These are phyloP conservation scores for Andinoacara biseriatus DNA, from an alignment of 2,113 vertebrate genomes.

Conservation along the genomic window DNA sequence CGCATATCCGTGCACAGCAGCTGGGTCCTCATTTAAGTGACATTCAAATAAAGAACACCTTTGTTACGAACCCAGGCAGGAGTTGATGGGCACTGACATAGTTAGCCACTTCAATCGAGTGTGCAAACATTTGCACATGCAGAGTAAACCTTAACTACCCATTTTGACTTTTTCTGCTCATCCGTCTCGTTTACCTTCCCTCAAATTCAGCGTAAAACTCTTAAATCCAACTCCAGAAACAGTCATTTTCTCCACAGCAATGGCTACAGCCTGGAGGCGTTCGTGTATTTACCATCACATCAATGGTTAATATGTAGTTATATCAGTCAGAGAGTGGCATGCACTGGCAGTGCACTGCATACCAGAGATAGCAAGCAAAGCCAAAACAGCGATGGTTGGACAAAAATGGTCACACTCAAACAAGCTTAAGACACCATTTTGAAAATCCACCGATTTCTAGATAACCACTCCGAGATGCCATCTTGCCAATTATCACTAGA, in stretches of 20 bases:
- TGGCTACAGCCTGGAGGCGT: neutral
- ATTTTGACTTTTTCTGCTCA: neutral
- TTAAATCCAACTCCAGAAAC: constrained; percentile 8
- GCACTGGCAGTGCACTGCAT: constrained; percentile 56
- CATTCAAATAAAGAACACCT: neutral
- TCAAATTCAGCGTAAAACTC: neutral
- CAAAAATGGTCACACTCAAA: constrained; percentile 79
- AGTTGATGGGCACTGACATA: neutral
- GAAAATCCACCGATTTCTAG: constrained; percentile 72
- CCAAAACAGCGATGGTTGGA: constrained; percentile 70
- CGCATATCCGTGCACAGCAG: neutral
- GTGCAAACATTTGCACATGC: neutral
- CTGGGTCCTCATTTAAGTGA: neutral
- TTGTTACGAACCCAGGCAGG: neutral
- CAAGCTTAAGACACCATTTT: constrained; percentile 81
- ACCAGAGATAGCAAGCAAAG: constrained; percentile 60
- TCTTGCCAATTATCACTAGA: constrained; percentile 70
- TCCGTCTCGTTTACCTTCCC: neutral
- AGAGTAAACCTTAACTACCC: neutral
- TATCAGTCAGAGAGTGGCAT: constrained; percentile 39
- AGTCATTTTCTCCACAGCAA: neutral
- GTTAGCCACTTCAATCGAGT: neutral
- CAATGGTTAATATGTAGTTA: constrained; percentile 26
- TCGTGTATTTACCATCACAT: constrained; percentile 30
- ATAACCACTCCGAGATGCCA: constrained; percentile 74